phyloP scores from a whole-genome alignment of 2,888 invertebrate genomes.

The Andrena fulva region DNA sequence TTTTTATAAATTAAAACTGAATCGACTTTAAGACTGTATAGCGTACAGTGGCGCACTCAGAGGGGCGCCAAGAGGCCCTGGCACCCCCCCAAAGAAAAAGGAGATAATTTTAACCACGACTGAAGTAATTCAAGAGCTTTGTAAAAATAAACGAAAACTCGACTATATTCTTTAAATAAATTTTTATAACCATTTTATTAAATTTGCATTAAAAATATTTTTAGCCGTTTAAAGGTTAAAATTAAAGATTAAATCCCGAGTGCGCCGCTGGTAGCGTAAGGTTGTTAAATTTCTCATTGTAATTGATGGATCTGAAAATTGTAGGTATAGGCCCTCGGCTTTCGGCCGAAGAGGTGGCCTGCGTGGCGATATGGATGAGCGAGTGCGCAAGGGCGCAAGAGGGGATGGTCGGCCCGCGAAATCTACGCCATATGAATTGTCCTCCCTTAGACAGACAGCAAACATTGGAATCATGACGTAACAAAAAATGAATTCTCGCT shows the following conservation, averaged over 20 bases:
- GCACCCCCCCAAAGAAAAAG: no score
- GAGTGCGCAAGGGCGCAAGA: constrained; percentile 86
- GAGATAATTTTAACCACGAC: no score
- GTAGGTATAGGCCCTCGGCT: constrained; percentile 81
- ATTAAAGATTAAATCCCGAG: no score
- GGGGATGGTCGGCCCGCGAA: constrained; percentile 90
- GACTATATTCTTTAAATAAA: no score
- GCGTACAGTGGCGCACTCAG: no score
- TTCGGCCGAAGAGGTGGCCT: constrained; percentile 77
- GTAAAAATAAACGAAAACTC: no score
- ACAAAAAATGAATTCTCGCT: background rate
- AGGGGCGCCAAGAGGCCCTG: no score
- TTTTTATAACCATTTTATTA: no score
- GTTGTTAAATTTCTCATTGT: background rate
- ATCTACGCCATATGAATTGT: constrained; percentile 89
- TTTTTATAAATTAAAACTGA: background rate
- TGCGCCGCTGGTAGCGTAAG: background rate
- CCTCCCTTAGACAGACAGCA: constrained; percentile 87
- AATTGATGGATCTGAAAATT: constrained; percentile 2
- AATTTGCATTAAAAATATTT: no score
- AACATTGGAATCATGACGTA: constrained; percentile 35
- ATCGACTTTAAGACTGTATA: no score
- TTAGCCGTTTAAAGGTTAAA: no score
- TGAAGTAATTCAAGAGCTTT: no score
- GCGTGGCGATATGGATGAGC: constrained; percentile 81